Conservation (phyloP, 2,113 vertebrate genomes). For the Hippopotamus amphibius region DNA sequence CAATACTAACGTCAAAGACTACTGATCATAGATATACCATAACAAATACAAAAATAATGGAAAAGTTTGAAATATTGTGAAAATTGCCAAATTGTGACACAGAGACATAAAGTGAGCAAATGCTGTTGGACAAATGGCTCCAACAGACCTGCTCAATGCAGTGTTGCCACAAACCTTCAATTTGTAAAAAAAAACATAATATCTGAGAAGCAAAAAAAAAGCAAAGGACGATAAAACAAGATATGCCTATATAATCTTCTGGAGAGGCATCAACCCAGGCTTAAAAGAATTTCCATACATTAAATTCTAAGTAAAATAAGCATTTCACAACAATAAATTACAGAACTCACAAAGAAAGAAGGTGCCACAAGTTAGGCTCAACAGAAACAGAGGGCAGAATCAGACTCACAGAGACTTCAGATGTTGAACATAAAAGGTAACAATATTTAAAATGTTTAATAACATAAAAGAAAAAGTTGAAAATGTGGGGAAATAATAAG, state of each 20-base stretch:
- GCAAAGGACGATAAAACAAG: not conserved
- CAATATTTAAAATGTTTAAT: constrained; percentile 20
- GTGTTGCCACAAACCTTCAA: not conserved
- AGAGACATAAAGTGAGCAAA: not conserved
- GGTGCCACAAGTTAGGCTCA: not conserved
- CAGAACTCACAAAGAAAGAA: constrained; percentile 10
- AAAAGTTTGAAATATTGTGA: not conserved
- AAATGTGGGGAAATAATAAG: not conserved
- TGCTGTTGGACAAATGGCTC: not conserved
- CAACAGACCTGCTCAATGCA: not conserved
- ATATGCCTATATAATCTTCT: not conserved
- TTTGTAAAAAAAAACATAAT: not conserved
- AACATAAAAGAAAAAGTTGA: not conserved
- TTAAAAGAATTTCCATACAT: not conserved
- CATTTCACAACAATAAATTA: not conserved
- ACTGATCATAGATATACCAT: not conserved
- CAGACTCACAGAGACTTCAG: not conserved
- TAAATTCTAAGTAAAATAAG: constrained; percentile 15
- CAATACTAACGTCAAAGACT: not conserved
- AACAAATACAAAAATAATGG: not conserved
- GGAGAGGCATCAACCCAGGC: not conserved
- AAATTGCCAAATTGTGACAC: not conserved
- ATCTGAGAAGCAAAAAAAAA: not conserved
- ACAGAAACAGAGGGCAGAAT: not conserved
- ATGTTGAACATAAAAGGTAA: not conserved